These are phyloP conservation scores for Melanotus villosus DNA, from an alignment of 2,888 invertebrate genomes.

Conservation along the genomic window DNA sequence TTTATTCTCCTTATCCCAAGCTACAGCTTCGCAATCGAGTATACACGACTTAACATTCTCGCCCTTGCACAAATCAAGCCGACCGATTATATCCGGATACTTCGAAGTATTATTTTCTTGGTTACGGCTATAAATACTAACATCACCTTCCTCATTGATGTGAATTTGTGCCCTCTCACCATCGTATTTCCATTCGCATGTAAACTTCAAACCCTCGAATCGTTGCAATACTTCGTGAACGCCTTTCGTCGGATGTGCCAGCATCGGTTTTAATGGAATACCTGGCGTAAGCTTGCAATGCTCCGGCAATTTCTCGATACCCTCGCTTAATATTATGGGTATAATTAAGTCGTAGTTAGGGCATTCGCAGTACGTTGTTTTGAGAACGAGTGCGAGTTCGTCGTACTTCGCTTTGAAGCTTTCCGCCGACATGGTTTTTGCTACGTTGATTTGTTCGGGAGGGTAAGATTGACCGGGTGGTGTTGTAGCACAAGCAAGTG, in stretches of 20 bases:
- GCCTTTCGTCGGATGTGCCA: constrained; percentile 97
- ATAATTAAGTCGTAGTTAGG: constrained; percentile 93
- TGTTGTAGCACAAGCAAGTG: constrained; percentile 85
- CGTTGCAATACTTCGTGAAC: constrained; percentile 89
- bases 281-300: constrained; percentile 92
- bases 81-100: constrained; percentile 93
- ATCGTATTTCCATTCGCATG: constrained; percentile 99
- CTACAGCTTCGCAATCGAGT: constrained; percentile 97
- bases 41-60: constrained; percentile 84
- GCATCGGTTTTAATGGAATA: constrained; percentile 97
- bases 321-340: constrained; percentile 82
- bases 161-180: constrained; percentile 98
- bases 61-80: constrained; percentile 75
- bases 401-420: constrained; percentile 83
- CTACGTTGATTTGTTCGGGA: constrained; percentile 75
- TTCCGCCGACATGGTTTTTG: constrained; percentile 76
- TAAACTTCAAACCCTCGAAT: constrained; percentile 83
- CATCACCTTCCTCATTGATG: constrained; percentile 74
- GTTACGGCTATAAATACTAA: constrained; percentile 94
- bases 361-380: constrained; percentile 96
- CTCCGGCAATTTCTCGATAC: constrained; percentile 80
- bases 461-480: constrained; percentile 80
- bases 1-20: constrained; percentile 90
- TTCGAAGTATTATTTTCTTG: constrained; percentile 95
- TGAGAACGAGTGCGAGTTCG: constrained; percentile 81